Percentiles rank a stretch among this genome's conserved stretches.
Conservation (phyloP, 2,797 vertebrate genomes). For the Chiroxiphia lanceolata region DNA sequence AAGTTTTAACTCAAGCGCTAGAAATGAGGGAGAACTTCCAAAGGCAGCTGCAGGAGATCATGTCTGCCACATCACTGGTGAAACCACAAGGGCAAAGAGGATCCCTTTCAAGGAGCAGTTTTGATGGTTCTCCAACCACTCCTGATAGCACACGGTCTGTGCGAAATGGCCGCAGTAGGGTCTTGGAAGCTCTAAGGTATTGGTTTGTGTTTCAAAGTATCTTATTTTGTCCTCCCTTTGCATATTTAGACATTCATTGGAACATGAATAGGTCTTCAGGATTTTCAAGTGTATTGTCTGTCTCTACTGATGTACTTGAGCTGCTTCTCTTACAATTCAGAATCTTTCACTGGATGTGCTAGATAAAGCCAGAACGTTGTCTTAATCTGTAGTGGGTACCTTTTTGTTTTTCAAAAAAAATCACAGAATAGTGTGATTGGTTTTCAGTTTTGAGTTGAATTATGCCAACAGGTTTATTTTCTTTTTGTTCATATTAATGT, state of each 20-base stretch:
- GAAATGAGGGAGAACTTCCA: constrained; percentile 96
- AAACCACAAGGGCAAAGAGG: constrained; percentile 81
- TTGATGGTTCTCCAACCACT: constrained; percentile 81
- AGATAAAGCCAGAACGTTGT: neutral
- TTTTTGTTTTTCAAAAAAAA: neutral
- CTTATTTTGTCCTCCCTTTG: neutral
- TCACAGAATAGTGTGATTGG: neutral
- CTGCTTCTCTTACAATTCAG: neutral
- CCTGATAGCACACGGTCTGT: constrained; percentile 79
- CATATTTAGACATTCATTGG: neutral
- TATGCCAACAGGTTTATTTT: neutral
- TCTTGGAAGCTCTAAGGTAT: constrained; percentile 91
- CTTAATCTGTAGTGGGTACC: neutral
- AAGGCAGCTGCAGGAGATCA: constrained; percentile 94
- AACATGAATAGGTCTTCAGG: neutral
- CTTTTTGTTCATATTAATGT: neutral
- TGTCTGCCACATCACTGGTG: constrained; percentile 91
- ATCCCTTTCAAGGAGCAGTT: constrained; percentile 73
- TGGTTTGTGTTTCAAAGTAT: neutral
- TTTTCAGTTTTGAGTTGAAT: neutral
- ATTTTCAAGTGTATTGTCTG: neutral
- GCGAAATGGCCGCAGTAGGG: constrained; percentile 83
- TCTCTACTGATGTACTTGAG: neutral
- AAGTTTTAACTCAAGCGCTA: constrained; percentile 86
- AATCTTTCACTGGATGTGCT: neutral